Conservation (phyloP, 2,113 vertebrate species). For the Leucopsar rothschildi region DNA sequence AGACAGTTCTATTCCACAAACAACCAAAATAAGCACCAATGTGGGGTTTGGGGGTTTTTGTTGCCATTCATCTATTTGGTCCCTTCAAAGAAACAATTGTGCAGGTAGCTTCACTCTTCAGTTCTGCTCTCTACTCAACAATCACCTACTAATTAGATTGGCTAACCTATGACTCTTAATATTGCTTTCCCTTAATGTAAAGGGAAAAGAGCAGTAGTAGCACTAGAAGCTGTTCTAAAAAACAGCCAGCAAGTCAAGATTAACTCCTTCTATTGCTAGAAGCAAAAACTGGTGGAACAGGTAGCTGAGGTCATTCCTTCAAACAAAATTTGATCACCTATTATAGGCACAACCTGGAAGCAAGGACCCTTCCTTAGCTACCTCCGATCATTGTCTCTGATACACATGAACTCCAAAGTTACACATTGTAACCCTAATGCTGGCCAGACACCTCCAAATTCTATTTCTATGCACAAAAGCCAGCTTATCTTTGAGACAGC, state of each 20-base stretch:
- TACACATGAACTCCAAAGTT: background rate
- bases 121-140: background rate
- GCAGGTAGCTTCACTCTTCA: background rate
- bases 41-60: background rate
- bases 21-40: background rate
- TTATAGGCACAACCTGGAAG: background rate
- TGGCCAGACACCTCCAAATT: background rate
- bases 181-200: background rate
- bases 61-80: background rate
- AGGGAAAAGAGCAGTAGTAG: background rate
- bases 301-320: background rate
- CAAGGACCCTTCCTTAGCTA: background rate
- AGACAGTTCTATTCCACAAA: background rate
- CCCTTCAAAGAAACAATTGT: background rate
- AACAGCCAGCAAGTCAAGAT: background rate
- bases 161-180: background rate
- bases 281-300: background rate
- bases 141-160: background rate
- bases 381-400: background rate
- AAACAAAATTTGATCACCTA: background rate
- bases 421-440: background rate
- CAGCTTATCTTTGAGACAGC: background rate
- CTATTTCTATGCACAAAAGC: background rate
- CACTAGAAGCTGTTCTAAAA: background rate
- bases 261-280: background rate